phyloP scores from a whole-genome alignment of 2,113 vertebrate species.

The Seriola quinqueradiata region DNA sequence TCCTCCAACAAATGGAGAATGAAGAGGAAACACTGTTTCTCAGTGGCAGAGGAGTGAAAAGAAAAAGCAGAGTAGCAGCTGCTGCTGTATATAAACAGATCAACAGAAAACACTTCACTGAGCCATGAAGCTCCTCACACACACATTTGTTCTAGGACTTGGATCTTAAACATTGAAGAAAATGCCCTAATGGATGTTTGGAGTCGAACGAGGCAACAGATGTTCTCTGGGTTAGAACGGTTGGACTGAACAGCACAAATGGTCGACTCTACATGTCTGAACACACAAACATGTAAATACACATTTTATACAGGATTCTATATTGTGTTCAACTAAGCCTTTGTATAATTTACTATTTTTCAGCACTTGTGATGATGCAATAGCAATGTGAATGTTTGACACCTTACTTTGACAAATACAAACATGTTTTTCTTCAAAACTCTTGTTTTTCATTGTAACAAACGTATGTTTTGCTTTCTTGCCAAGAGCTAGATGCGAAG shows the following conservation, averaged over 20 bases:
- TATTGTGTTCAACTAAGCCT: background rate
- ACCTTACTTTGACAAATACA: background rate
- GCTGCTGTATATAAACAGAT: slow-evolving; percentile 64
- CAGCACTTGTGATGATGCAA: background rate
- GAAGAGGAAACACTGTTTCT: slow-evolving; percentile 4
- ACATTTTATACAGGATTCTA: background rate
- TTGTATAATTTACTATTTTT: background rate
- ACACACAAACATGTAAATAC: background rate
- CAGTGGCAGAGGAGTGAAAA: slow-evolving; percentile 21
- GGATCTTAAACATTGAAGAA: slow-evolving; percentile 3
- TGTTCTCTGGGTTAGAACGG: slow-evolving; percentile 13
- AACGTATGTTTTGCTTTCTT: background rate
- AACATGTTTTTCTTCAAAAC: background rate
- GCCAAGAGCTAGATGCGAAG: background rate
- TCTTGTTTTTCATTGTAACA: background rate
- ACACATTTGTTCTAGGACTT: background rate
- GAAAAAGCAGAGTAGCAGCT: slow-evolving; percentile 49
- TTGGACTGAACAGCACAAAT: background rate
- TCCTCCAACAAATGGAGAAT: slow-evolving; percentile 9
- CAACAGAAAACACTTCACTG: slow-evolving; percentile 54
- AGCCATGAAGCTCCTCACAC: slow-evolving; percentile 2
- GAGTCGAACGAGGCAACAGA: slow-evolving; percentile 20
- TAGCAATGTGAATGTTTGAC: no score
- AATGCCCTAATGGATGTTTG: slow-evolving; percentile 14
- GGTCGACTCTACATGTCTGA: background rate